Percentiles rank a stretch among this genome's conserved stretches.
Conservation (phyloP, 35 echinoderm and acorn worm genomes). For the Ptychodera flava region DNA sequence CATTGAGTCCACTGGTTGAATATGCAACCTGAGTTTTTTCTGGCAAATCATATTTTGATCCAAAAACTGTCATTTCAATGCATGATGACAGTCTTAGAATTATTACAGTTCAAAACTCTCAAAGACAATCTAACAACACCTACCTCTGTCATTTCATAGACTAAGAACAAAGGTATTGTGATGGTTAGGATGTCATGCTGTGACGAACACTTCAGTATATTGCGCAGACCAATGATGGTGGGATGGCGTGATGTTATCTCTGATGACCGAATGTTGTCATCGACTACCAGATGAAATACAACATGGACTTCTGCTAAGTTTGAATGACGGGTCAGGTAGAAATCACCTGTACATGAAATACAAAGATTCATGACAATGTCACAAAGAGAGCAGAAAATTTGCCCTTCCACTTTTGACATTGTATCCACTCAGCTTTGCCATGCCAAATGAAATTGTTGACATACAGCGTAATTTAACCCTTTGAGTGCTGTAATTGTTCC, state of each 20-base stretch:
- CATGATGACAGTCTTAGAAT: too few species aligned
- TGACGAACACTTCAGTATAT: slow-evolving; percentile 75
- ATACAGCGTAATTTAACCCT: too few species aligned
- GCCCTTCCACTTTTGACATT: slow-evolving; percentile 31
- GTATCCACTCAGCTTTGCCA: slow-evolving; percentile 26
- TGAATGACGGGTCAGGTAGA: slow-evolving; percentile 87
- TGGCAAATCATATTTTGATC: too few species aligned
- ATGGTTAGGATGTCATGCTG: slow-evolving; percentile 80
- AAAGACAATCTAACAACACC: too few species aligned
- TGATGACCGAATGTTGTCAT: slow-evolving; percentile 55
- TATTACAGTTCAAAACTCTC: too few species aligned
- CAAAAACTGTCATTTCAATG: too few species aligned
- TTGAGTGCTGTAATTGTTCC: too few species aligned
- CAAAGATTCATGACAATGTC: neutral
- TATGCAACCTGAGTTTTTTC: too few species aligned
- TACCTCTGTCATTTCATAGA: slow-evolving; percentile 99
- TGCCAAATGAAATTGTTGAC: too few species aligned
- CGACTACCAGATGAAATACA: slow-evolving; percentile 84
- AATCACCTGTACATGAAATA: slow-evolving; percentile 60
- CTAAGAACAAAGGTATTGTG: slow-evolving; percentile 68
- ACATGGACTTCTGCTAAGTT: slow-evolving; percentile 82
- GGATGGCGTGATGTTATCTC: slow-evolving; percentile 63
- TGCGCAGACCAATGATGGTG: slow-evolving; percentile 65
- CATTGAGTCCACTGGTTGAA: too few species aligned
- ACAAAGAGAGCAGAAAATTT: neutral